A percentile compares a stretch with the other conserved stretches of the same genome.
phyloP scores from a whole-genome alignment of 2,113 vertebrate genomes.

The Platichthys flesus region DNA sequence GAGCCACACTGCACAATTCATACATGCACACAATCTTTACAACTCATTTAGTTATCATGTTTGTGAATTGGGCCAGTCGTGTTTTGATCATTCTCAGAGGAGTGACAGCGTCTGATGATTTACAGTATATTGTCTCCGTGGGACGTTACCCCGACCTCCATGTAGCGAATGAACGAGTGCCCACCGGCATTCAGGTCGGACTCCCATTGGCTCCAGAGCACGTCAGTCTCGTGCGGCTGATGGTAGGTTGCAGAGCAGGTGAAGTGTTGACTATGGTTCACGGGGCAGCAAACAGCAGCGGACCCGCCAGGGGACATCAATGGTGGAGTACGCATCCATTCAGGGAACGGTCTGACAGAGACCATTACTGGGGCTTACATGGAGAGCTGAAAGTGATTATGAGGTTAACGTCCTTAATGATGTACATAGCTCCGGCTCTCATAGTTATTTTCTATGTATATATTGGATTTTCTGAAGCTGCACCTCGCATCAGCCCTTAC shows the following conservation, averaged over 20 bases:
- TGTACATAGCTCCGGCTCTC: constrained; percentile 74
- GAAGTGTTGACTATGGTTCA: constrained; percentile 72
- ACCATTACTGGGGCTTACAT: constrained; percentile 76
- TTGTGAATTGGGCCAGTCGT: constrained; percentile 24
- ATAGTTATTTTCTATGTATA: constrained; percentile 75
- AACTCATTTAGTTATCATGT: background rate
- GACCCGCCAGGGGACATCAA: constrained; percentile 63
- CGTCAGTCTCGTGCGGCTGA: constrained; percentile 20
- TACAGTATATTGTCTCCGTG: background rate
- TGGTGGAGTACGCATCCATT: constrained; percentile 77
- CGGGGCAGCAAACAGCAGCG: constrained; percentile 64
- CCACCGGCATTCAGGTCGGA: background rate
- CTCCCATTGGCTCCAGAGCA: constrained; percentile 56
- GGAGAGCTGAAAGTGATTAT: constrained; percentile 81
- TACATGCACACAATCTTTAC: background rate
- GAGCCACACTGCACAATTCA: too few relatives aligned
- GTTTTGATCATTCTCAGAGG: constrained; percentile 3
- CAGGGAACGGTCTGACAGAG: constrained; percentile 77
- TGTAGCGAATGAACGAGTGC: background rate
- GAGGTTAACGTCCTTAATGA: constrained; percentile 79
- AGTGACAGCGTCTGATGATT: constrained; percentile 7
- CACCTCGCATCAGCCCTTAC: constrained; percentile 71
- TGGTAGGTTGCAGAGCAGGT: constrained; percentile 69
- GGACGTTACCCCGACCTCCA: background rate
- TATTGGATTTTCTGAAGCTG: constrained; percentile 74